Conservation (phyloP, 1,140 invertebrate species). For the Bombus pyrosoma region DNA sequence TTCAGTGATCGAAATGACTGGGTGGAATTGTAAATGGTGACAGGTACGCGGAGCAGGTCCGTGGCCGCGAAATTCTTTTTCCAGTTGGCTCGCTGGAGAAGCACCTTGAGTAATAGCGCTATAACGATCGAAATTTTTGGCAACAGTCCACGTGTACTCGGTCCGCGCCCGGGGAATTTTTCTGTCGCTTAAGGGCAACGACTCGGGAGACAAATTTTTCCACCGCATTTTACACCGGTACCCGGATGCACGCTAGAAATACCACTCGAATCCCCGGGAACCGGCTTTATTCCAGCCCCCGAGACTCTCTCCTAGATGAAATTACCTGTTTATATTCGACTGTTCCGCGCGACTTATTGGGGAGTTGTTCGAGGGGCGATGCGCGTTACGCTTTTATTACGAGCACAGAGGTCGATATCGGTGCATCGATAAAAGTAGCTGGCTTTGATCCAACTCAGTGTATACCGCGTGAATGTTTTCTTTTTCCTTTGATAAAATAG, state of each 20-base stretch:
- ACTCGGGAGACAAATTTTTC: slow-evolving; percentile 45
- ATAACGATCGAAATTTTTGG: slow-evolving; percentile 55
- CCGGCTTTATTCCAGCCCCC: not conserved
- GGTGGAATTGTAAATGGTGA: slow-evolving; percentile 19
- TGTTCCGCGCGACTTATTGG: not conserved
- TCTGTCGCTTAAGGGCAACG: slow-evolving; percentile 55
- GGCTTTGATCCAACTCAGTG: slow-evolving; percentile 46
- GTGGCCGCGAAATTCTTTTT: not conserved
- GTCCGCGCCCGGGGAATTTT: slow-evolving; percentile 20
- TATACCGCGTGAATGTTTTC: slow-evolving; percentile 17
- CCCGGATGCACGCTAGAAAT: not conserved
- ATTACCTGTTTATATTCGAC: slow-evolving; percentile 19
- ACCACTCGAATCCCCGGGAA: not conserved
- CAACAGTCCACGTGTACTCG: slow-evolving; percentile 46
- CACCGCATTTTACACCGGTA: not conserved
- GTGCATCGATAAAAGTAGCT: slow-evolving; percentile 41
- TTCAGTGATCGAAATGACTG: not conserved
- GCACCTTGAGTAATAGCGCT: slow-evolving; percentile 36
- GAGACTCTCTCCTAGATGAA: not conserved
- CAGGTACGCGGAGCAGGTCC: slow-evolving; percentile 5
- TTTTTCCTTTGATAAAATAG: slow-evolving; percentile 35
- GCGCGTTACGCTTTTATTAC: slow-evolving; percentile 38
- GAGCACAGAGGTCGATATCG: slow-evolving; percentile 44
- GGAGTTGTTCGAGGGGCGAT: not conserved
- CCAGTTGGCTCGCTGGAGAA: slow-evolving; percentile 6